Evolutionary conservation across 2,888 invertebrate species (phyloP), one percentile per base, ranked within the genome.

Genomic region (Tinea trinotella): DNA sequence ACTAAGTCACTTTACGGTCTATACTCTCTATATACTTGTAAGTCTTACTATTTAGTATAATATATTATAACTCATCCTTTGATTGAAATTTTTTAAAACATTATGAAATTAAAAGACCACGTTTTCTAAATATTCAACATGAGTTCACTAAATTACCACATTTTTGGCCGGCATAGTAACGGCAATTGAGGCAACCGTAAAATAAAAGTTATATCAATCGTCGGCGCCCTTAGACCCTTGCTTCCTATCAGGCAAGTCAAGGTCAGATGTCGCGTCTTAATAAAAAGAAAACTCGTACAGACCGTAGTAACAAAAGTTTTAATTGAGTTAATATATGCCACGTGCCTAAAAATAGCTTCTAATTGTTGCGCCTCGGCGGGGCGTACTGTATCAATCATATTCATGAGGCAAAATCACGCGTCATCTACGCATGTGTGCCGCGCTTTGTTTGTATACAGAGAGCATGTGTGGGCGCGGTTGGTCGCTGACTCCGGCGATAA

Each of bases 401-500:
- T 17, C 49, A 30, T 30, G 7, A 19, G 15, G 17, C 49, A 20
- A 20, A 30, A 30, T 30, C 7, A 30, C 30, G 30, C 30, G 30
- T n/a, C n/a, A n/a, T n/a, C n/a, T 24, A 24, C 24, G 24, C 53
- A 17, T 17, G 48, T 22, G 30, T 48, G 24, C 12, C n/a, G 3
- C 24, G 59, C 55, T 63, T 68, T 76, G 76, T 76, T 76, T 76
- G 76, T 77, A 77, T 72, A 77, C 76, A 74, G 66, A 74, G 24
- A 67, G 70, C 73, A 78, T 72, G 71, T 78, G 82, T 81, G 74
- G 79, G 81, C 76, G 76, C 68, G 74, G 60, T 75, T 82, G 83
- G 82, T 81, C 82, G 82, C 76, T 82, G 83, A 84, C 83, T 74
- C 79, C 70, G 69, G 56, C 73, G 82, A 82, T 84, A 83, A 83